A percentile compares a stretch with the other conserved stretches of the same genome.
These are phyloP conservation scores for Actias luna DNA, from an alignment of 2,888 invertebrate genomes.

Conservation along the genomic window DNA sequence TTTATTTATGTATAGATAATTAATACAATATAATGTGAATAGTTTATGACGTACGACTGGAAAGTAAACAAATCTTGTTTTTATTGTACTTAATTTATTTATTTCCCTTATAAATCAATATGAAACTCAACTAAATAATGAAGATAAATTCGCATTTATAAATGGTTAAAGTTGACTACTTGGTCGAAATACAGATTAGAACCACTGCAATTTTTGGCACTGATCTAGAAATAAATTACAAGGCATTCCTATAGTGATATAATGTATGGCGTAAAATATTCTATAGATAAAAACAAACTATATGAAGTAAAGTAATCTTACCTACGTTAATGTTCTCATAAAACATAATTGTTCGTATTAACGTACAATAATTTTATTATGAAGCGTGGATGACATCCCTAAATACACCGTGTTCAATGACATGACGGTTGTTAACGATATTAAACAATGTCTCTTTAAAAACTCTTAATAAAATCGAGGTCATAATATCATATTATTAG, in stretches of 20 bases:
- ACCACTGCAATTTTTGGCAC: background rate
- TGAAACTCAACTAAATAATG: background rate
- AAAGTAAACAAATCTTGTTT: too few species aligned
- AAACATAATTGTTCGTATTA: background rate
- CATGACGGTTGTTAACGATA: constrained; percentile 6
- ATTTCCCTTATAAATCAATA: background rate
- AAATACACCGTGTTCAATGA: background rate
- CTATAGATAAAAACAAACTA: background rate
- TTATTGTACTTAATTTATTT: background rate
- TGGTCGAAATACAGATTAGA: background rate
- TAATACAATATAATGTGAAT: too few species aligned
- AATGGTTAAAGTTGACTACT: background rate
- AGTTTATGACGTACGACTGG: too few species aligned
- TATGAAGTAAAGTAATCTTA: background rate
- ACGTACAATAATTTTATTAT: background rate
- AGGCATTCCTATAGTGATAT: too few species aligned
- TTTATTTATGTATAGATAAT: too few species aligned
- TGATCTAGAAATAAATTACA: too few species aligned
- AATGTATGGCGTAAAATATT: background rate
- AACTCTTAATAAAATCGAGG: background rate
- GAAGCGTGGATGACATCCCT: background rate
- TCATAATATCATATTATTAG: background rate
- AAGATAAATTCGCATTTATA: background rate
- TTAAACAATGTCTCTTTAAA: background rate
- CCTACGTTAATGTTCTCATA: background rate